Conservation (phyloP, 2,797 vertebrate species). For the Malurus leucopterus region DNA sequence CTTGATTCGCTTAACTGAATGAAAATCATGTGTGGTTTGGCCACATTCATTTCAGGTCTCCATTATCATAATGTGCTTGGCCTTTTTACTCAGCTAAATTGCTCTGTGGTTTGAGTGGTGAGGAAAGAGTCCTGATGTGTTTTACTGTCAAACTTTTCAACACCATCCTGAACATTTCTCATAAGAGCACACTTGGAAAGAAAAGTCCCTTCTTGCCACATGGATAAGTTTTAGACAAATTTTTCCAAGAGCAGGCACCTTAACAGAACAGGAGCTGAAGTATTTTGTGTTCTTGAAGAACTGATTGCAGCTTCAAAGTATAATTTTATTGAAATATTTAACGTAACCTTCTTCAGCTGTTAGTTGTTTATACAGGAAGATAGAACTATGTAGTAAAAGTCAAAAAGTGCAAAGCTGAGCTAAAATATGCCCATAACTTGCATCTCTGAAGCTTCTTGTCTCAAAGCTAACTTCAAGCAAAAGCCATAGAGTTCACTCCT, state of each 20-base stretch:
- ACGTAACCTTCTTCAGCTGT: background rate
- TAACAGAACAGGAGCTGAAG: background rate
- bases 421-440: background rate
- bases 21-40: constrained; percentile 35
- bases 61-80: background rate
- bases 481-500: background rate
- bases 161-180: background rate
- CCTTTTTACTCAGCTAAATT: background rate
- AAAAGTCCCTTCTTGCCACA: background rate
- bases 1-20: background rate
- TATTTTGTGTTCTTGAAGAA: background rate
- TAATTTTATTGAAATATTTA: background rate
- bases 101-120: constrained; percentile 2
- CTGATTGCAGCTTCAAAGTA: background rate
- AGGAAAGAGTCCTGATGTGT: constrained; percentile 3
- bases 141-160: background rate
- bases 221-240: background rate
- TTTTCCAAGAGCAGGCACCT: background rate
- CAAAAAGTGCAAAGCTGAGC: background rate
- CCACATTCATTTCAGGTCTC: background rate
- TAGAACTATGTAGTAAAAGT: background rate
- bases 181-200: background rate
- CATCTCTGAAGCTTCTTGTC: background rate
- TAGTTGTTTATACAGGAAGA: background rate
- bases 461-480: background rate